phyloP scores from a whole-genome alignment of 1,140 invertebrate species.

The Uloborus diversus region DNA sequence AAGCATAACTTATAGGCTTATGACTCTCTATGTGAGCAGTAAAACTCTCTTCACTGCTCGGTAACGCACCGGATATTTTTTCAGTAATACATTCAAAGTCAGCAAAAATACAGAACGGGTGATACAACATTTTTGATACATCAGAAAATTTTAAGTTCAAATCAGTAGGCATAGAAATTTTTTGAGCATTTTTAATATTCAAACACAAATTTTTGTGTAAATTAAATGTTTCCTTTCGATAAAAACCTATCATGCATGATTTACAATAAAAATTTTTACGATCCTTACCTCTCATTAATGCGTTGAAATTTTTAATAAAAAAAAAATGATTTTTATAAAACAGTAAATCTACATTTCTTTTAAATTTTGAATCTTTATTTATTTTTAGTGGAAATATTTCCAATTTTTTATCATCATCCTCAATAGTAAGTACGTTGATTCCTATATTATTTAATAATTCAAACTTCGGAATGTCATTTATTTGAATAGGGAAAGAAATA shows the following conservation, averaged over 20 bases:
- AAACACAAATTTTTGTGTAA: constrained; percentile 4
- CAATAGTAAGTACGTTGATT: neutral
- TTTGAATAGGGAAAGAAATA: constrained; percentile 1
- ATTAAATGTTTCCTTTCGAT: neutral
- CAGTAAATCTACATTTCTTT: neutral
- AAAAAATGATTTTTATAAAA: constrained; percentile 28
- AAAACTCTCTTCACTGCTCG: neutral
- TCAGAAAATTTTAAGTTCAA: constrained; percentile 21
- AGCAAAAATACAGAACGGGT: constrained; percentile 7
- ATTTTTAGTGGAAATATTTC: neutral
- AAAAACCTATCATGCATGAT: constrained; percentile 18
- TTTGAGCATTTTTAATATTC: constrained; percentile 2
- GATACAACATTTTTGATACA: constrained; percentile 15
- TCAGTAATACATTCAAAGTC: constrained; percentile 15
- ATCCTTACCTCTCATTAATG: neutral
- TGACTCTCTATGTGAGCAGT: neutral
- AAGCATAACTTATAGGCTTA: neutral
- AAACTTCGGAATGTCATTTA: neutral
- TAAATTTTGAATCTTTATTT: constrained; percentile 12
- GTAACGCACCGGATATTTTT: constrained; percentile 8
- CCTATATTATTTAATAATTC: neutral
- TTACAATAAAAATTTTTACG: constrained; percentile 2
- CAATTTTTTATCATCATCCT: neutral
- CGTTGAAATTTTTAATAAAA: constrained; percentile 25
- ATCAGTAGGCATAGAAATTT: neutral